phyloP scores from a whole-genome alignment of 2,797 vertebrate genomes.

The Pseudotriccus pelzelni region DNA sequence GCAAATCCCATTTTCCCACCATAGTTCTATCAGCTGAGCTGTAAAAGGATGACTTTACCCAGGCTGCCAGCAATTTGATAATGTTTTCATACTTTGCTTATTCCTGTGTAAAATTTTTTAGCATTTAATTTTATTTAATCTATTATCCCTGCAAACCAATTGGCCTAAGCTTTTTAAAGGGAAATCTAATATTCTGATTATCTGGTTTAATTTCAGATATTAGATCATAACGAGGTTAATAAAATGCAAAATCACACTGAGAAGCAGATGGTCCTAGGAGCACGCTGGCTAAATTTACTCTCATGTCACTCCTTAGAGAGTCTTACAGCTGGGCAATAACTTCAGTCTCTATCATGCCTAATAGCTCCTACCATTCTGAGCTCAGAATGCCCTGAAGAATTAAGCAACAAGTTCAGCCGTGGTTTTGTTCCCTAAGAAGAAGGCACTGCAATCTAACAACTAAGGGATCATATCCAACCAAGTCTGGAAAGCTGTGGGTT shows the following conservation, averaged over 20 bases:
- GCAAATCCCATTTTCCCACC: background rate
- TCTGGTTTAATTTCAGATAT: conserved; percentile 9
- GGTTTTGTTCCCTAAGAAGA: background rate
- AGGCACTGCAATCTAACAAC: background rate
- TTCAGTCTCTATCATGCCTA: background rate
- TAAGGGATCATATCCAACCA: background rate
- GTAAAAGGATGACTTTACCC: background rate
- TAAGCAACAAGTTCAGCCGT: background rate
- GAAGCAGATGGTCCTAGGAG: conserved; percentile 3
- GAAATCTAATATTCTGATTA: conserved; percentile 4
- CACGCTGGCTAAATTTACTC: background rate
- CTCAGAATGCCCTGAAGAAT: background rate
- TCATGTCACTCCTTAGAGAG: background rate
- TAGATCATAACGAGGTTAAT: background rate
- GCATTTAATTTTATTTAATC: background rate
- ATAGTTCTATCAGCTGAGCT: background rate
- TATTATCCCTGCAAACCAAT: conserved; percentile 6
- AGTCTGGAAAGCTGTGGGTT: background rate
- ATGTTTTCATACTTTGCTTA: background rate
- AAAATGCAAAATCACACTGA: background rate
- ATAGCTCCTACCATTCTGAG: background rate
- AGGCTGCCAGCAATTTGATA: background rate
- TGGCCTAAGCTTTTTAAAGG: background rate
- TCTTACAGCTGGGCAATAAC: background rate
- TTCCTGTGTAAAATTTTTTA: background rate